phyloP scores from a whole-genome alignment of 2,797 vertebrate genomes.

The Lacerta viridis region DNA sequence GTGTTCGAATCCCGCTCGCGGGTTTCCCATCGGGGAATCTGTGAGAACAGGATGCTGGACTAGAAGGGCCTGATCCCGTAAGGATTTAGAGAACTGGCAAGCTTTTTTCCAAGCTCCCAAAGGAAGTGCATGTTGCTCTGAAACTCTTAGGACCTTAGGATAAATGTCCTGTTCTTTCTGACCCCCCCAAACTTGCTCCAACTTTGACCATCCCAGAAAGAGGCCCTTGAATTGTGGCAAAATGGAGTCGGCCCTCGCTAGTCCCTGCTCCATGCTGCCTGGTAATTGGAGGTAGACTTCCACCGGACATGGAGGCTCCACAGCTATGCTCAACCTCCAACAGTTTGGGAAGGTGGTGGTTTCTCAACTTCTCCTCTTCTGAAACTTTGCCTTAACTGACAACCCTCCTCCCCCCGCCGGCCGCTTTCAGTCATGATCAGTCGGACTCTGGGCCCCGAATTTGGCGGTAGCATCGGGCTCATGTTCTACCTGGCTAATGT shows the following conservation, averaged over 20 bases:
- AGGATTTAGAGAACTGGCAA: too few species aligned
- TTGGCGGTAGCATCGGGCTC: slow-evolving; percentile 93
- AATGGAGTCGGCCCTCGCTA: background rate
- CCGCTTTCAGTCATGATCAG: slow-evolving; percentile 90
- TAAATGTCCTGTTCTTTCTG: too few species aligned
- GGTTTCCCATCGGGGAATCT: too few species aligned
- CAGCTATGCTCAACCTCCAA: background rate
- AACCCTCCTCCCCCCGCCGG: background rate
- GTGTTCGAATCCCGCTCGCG: too few species aligned
- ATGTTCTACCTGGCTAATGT: slow-evolving; percentile 96
- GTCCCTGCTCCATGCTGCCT: accelerated
- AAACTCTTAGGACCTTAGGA: too few species aligned
- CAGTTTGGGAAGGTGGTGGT: background rate
- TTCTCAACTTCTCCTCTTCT: accelerated
- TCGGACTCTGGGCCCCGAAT: slow-evolving; percentile 92
- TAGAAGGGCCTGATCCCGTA: too few species aligned
- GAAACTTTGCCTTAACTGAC: slow-evolving; percentile 52
- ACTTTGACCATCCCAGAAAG: too few species aligned
- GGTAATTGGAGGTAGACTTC: background rate
- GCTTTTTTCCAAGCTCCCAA: too few species aligned
- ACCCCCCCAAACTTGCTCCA: too few species aligned
- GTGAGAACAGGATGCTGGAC: too few species aligned
- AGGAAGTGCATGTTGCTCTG: too few species aligned
- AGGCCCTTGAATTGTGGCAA: background rate
- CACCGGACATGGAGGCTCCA: background rate